phyloP scores from a whole-genome alignment of 2,888 invertebrate genomes.

The Xanthia icteritia region DNA sequence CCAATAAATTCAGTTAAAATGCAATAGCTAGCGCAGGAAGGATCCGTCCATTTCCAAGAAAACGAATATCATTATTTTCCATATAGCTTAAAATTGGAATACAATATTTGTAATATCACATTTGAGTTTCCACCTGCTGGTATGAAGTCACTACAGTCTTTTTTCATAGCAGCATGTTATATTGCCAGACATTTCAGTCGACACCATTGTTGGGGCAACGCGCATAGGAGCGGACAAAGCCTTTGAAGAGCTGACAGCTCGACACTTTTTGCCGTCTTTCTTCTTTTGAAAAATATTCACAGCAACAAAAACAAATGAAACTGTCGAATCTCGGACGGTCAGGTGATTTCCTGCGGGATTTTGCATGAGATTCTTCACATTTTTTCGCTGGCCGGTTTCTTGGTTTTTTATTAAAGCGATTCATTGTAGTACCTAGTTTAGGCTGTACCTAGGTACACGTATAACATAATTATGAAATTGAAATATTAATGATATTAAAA shows the following conservation, averaged over 20 bases:
- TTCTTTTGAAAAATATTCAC: conserved; percentile 16
- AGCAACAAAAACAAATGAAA: conserved; percentile 17
- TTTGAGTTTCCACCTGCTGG: not conserved
- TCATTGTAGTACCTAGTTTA: not conserved
- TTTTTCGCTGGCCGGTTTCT: not conserved
- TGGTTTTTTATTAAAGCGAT: conserved; percentile 1
- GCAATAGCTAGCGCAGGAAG: not conserved
- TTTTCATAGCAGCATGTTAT: conserved; percentile 12
- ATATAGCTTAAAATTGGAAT: not conserved
- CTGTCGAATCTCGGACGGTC: conserved; percentile 4
- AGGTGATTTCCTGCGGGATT: conserved; percentile 9
- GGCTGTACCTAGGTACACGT: not conserved
- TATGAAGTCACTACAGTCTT: not conserved
- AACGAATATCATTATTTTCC: not conserved
- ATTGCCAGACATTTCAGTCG: not conserved
- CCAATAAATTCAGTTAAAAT: conserved; percentile 5
- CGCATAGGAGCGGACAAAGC: not conserved
- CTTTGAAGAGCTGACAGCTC: conserved; percentile 14
- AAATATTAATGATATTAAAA: not conserved
- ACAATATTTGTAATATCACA: conserved; percentile 1
- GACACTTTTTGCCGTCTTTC: not conserved
- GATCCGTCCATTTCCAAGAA: not conserved
- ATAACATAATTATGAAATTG: not conserved
- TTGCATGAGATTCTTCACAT: conserved; percentile 1
- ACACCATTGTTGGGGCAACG: not conserved